Conservation (phyloP, 2,797 vertebrate genomes). For the Enteromius anoplus region DNA sequence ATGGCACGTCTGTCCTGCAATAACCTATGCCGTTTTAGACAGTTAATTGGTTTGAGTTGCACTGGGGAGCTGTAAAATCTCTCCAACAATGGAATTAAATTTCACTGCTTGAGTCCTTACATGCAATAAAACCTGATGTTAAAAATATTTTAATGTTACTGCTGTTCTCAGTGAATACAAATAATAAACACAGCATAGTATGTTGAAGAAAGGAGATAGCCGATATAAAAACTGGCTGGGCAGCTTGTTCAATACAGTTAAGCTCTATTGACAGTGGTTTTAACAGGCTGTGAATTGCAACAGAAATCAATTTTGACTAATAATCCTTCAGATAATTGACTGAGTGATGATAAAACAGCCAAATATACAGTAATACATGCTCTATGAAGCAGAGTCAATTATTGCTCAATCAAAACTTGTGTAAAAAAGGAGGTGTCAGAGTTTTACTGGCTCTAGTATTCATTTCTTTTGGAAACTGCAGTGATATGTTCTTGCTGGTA, state of each 20-base stretch:
- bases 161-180: conserved; percentile 10
- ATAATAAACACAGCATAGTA: background rate
- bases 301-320: background rate
- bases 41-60: conserved; percentile 56
- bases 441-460: too few relatives aligned
- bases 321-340: background rate
- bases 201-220: background rate
- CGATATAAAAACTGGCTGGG: background rate
- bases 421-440: too few relatives aligned
- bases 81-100: conserved; percentile 26
- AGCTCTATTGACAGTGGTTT: background rate
- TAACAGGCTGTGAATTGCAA: background rate
- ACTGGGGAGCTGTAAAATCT: conserved; percentile 56
- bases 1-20: conserved; percentile 45
- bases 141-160: conserved; percentile 15
- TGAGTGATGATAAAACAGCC: background rate
- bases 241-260: background rate
- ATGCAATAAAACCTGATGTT: conserved; percentile 19
- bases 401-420: too few relatives aligned
- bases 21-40: conserved; percentile 60
- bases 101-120: conserved; percentile 24
- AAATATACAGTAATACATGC: background rate
- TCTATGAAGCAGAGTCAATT: background rate
- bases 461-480: too few relatives aligned
- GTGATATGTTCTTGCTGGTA: too few relatives aligned